phyloP scores from a whole-genome alignment of 2,797 vertebrate species.

The Melanotaenia pygmaea region DNA sequence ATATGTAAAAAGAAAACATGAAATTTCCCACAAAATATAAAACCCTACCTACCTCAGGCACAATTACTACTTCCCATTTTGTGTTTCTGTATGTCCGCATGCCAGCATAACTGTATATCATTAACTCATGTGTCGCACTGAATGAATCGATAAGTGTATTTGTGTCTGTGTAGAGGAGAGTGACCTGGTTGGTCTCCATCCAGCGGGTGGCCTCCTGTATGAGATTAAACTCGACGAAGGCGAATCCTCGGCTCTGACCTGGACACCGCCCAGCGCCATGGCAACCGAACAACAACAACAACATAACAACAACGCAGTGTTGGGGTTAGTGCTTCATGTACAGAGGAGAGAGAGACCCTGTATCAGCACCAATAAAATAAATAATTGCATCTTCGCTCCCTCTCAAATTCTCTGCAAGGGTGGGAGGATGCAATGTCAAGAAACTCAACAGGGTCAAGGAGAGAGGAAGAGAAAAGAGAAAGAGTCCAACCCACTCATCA shows the following conservation, averaged over 20 bases:
- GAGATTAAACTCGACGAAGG: slow-evolving; percentile 97
- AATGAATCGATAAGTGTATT: slow-evolving; percentile 75
- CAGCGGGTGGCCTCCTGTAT: slow-evolving; percentile 95
- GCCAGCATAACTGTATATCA: slow-evolving; percentile 42
- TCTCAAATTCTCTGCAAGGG: slow-evolving; percentile 60
- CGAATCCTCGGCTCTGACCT: slow-evolving; percentile 98
- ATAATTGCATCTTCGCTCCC: slow-evolving; percentile 63
- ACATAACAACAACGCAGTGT: slow-evolving; percentile 86
- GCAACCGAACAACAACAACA: slow-evolving; percentile 88
- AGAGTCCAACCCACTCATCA: slow-evolving; percentile 68
- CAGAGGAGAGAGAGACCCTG: slow-evolving; percentile 83
- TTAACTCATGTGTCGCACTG: slow-evolving; percentile 54
- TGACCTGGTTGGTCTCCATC: slow-evolving; percentile 98
- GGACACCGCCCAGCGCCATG: slow-evolving; percentile 91
- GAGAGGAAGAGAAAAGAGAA: slow-evolving; percentile 47
- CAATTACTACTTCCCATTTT: slow-evolving; percentile 36
- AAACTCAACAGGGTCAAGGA: slow-evolving; percentile 67
- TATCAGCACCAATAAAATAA: slow-evolving; percentile 71
- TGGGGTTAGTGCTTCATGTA: slow-evolving; percentile 88
- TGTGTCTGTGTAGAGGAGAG: slow-evolving; percentile 89
- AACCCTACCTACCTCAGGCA: slow-evolving; percentile 57
- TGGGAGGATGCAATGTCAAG: slow-evolving; percentile 64
- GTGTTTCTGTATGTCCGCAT: slow-evolving; percentile 40
- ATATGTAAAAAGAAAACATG: slow-evolving; percentile 21
- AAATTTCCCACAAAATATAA: slow-evolving; percentile 14